Conservation (phyloP, 2,797 vertebrate species). For the Philypnodon macrostomus region DNA sequence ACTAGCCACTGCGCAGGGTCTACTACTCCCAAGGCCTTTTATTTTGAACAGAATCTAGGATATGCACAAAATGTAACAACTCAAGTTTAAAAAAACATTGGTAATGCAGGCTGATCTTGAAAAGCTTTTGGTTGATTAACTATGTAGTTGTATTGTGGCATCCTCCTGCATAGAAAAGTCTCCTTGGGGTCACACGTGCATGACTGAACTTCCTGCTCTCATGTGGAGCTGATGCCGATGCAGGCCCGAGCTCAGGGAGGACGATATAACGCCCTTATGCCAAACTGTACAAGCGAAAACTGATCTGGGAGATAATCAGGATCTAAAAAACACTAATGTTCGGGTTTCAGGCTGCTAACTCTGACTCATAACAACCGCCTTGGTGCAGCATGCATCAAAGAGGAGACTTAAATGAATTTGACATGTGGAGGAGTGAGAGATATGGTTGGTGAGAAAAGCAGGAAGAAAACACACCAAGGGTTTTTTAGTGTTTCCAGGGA, state of each 20-base stretch:
- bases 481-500: slow-evolving; percentile 35
- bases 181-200: slow-evolving; percentile 8
- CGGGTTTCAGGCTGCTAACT: slow-evolving; percentile 48
- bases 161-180: slow-evolving; percentile 23
- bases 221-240: slow-evolving; percentile 3
- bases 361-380: slow-evolving; percentile 50
- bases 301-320: slow-evolving; percentile 61
- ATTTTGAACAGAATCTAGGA: too few relatives aligned
- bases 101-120: slow-evolving; percentile 43
- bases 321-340: slow-evolving; percentile 52
- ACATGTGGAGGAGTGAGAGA: slow-evolving; percentile 42
- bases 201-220: slow-evolving; percentile 33
- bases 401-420: slow-evolving; percentile 48
- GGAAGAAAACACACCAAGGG: slow-evolving; percentile 39
- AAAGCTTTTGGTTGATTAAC: slow-evolving; percentile 28
- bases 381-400: slow-evolving; percentile 47
- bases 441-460: slow-evolving; percentile 29
- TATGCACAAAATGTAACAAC: neutral
- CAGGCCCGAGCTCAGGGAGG: slow-evolving; percentile 25
- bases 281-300: slow-evolving; percentile 56
- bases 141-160: slow-evolving; percentile 51
- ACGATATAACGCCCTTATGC: slow-evolving; percentile 60
- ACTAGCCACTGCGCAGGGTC: too few relatives aligned
- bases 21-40: too few relatives aligned
- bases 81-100: slow-evolving; percentile 26